Evolutionary conservation across 2,113 vertebrate genomes (phyloP).

Genomic region (Halcyon senegalensis): DNA sequence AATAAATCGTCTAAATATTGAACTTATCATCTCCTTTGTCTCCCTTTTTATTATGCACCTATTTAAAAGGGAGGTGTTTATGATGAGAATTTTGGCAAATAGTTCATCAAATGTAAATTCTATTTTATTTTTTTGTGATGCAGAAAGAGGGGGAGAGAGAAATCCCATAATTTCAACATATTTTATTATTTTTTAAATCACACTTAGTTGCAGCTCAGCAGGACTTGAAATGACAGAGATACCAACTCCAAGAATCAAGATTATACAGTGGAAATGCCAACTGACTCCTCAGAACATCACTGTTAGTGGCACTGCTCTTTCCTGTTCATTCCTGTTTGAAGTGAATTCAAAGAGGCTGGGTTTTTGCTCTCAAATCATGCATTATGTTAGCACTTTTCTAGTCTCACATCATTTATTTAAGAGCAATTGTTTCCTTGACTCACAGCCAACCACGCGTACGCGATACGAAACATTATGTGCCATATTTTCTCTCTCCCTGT

Average conservation of each 20-base stretch:
- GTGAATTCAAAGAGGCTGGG: not conserved
- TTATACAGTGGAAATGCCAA: not conserved
- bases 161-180: not conserved
- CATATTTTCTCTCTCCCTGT: not conserved
- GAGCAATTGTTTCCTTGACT: not conserved
- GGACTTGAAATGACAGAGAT: not conserved
- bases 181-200: not conserved
- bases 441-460: not conserved
- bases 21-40: not conserved
- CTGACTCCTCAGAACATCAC: not conserved
- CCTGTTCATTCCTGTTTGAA: too few species aligned
- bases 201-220: not conserved
- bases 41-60: not conserved
- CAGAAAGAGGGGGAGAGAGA: not conserved
- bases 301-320: not conserved
- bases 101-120: not conserved
- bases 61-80: not conserved
- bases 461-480: rapidly evolving
- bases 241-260: not conserved
- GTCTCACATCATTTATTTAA: not conserved
- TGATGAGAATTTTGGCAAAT: not conserved
- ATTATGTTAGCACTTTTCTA: not conserved
- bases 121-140: not conserved
- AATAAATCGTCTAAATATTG: not conserved
- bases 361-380: not conserved